Evolutionary conservation across 2,888 invertebrate species (phyloP).

Genomic region (Papilio demoleus): DNA sequence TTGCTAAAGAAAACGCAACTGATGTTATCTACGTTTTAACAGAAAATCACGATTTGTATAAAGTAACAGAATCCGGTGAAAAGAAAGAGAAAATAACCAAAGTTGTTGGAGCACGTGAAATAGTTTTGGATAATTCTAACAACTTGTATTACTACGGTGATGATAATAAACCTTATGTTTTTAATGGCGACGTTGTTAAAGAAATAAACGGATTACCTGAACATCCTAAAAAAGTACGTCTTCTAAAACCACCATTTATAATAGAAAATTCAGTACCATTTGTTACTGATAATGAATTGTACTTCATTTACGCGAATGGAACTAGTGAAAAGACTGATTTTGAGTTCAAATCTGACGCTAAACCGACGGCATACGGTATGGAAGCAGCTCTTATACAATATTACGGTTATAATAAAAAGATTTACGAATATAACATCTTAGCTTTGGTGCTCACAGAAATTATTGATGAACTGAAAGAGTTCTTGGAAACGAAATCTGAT

Average conservation of each 20-base stretch:
- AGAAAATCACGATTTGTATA: conserved; percentile 40
- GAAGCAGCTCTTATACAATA: conserved; percentile 62
- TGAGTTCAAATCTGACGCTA: conserved; percentile 46
- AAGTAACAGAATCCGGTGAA: conserved; percentile 40
- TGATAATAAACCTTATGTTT: conserved; percentile 38
- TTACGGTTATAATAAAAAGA: conserved; percentile 62
- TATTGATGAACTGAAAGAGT: conserved; percentile 51
- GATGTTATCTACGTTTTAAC: conserved; percentile 42
- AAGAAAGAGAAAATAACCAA: conserved; percentile 35
- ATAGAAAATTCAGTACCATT: conserved; percentile 53
- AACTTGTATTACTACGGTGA: conserved; percentile 42
- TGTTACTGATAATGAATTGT: conserved; percentile 54
- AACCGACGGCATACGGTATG: conserved; percentile 58
- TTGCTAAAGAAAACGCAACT: conserved; percentile 57
- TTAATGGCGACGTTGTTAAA: conserved; percentile 45
- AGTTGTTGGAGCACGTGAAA: conserved; percentile 37
- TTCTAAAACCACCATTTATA: conserved; percentile 58
- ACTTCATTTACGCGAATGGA: conserved; percentile 55
- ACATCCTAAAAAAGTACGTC: conserved; percentile 47
- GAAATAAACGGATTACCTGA: conserved; percentile 58
- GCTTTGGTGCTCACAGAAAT: conserved; percentile 36
- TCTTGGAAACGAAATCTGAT: conserved; percentile 50
- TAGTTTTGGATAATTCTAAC: conserved; percentile 42
- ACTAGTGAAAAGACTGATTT: conserved; percentile 50
- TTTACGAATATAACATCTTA: conserved; percentile 63